Evolutionary conservation across 2,888 invertebrate genomes (phyloP).

Genomic region (Invenusta paracnida): DNA sequence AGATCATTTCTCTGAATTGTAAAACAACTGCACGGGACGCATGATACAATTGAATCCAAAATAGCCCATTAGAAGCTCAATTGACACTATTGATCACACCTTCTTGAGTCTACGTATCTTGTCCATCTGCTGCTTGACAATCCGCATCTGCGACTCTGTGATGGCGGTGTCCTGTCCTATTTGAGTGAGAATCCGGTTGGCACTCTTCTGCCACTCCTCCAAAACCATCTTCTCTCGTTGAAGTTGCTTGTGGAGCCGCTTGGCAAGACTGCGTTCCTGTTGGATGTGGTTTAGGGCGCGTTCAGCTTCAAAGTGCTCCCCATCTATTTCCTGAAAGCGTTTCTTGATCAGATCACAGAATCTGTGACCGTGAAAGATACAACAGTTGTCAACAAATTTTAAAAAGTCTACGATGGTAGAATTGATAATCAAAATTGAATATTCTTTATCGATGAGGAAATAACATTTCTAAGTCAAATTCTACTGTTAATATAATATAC

Average conservation of each 20-base stretch:
- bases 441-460: too few species aligned
- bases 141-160: constrained; percentile 59
- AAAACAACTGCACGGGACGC: too few species aligned
- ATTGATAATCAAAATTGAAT: too few species aligned
- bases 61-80: too few species aligned
- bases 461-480: neutral
- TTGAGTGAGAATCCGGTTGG: constrained; percentile 57
- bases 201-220: constrained; percentile 58
- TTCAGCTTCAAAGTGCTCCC: constrained; percentile 49
- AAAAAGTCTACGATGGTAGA: too few species aligned
- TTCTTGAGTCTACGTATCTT: constrained; percentile 57
- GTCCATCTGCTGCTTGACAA: constrained; percentile 57
- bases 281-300: constrained; percentile 55
- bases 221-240: constrained; percentile 59
- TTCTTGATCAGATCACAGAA: constrained; percentile 54
- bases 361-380: too few species aligned
- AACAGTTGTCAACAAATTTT: too few species aligned
- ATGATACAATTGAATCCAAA: too few species aligned
- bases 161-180: constrained; percentile 61
- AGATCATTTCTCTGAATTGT: too few species aligned
- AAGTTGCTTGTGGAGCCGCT: constrained; percentile 55
- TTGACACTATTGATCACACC: constrained; percentile 49
- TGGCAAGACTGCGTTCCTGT: constrained; percentile 55
- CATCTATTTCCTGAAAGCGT: constrained; percentile 50
- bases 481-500: neutral